Evolutionary conservation across 2,888 invertebrate species (phyloP).

Genomic region (Mesodorylaimus sp.): DNA sequence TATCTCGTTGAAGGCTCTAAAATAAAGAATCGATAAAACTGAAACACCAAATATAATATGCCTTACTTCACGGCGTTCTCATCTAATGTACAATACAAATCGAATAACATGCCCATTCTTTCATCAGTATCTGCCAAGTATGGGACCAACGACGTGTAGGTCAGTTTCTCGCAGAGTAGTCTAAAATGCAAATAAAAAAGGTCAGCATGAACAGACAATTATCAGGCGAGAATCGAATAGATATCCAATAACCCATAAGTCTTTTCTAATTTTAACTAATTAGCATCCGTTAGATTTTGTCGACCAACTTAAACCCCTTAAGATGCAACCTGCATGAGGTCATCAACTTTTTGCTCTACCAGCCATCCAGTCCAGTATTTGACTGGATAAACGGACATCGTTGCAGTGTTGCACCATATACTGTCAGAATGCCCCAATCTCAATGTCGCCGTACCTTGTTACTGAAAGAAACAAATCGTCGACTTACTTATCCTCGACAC

Average conservation of each 20-base stretch:
- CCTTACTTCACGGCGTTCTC: slow-evolving; percentile 65
- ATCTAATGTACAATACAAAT: slow-evolving; percentile 75
- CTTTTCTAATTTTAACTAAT: slow-evolving; percentile 2
- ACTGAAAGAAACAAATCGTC: too few species aligned
- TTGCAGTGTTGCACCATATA: too few species aligned
- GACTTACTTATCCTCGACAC: slow-evolving; percentile 72
- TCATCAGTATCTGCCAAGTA: slow-evolving; percentile 66
- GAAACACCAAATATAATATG: neutral
- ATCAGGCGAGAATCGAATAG: neutral
- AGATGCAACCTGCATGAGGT: too few species aligned
- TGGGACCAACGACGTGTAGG: slow-evolving; percentile 85
- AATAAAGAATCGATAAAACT: slow-evolving; percentile 13
- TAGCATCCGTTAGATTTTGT: too few species aligned
- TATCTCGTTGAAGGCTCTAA: slow-evolving; percentile 61
- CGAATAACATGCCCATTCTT: slow-evolving; percentile 78
- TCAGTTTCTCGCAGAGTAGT: slow-evolving; percentile 66
- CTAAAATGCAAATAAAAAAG: slow-evolving; percentile 22
- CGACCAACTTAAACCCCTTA: too few species aligned
- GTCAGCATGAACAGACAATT: neutral
- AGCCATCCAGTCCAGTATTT: too few species aligned
- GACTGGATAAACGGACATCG: too few species aligned
- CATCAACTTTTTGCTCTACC: too few species aligned
- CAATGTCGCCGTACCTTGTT: too few species aligned
- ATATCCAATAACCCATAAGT: neutral
- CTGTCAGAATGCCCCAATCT: too few species aligned